These are phyloP conservation scores for Clusia tigrina DNA, from an alignment of 2,888 invertebrate genomes.

Conservation along the genomic window DNA sequence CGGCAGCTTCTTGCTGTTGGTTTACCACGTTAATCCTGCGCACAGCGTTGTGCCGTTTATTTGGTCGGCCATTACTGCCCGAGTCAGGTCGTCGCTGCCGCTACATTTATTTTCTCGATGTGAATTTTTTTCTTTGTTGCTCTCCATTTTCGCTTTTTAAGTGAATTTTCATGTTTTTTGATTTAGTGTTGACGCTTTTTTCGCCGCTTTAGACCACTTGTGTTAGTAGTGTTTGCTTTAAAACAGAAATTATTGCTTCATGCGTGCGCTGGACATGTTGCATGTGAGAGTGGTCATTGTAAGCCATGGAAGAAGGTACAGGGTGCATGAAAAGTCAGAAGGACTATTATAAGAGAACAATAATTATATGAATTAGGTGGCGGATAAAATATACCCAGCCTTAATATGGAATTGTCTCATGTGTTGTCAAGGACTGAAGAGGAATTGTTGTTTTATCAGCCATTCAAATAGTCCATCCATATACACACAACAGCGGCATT, in stretches of 20 bases:
- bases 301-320: neutral
- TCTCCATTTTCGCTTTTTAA: slow-evolving; percentile 19
- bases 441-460: too few relatives aligned
- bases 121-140: neutral
- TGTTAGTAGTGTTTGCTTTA: slow-evolving; percentile 5
- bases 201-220: neutral
- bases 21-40: neutral
- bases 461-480: too few relatives aligned
- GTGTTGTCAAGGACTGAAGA: too few relatives aligned
- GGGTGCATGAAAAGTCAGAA: neutral
- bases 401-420: too few relatives aligned
- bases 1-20: neutral
- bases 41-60: slow-evolving; percentile 4
- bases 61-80: neutral
- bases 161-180: slow-evolving; percentile 31
- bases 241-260: slow-evolving; percentile 21
- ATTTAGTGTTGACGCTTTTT: slow-evolving; percentile 20
- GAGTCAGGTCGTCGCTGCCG: neutral
- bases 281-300: neutral
- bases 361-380: too few relatives aligned
- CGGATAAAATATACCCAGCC: too few relatives aligned
- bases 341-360: too few relatives aligned
- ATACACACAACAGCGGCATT: too few relatives aligned
- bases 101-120: neutral
- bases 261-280: slow-evolving; percentile 16